Conservation (phyloP, 1,140 invertebrate species). For the Megalonaias nervosa region DNA sequence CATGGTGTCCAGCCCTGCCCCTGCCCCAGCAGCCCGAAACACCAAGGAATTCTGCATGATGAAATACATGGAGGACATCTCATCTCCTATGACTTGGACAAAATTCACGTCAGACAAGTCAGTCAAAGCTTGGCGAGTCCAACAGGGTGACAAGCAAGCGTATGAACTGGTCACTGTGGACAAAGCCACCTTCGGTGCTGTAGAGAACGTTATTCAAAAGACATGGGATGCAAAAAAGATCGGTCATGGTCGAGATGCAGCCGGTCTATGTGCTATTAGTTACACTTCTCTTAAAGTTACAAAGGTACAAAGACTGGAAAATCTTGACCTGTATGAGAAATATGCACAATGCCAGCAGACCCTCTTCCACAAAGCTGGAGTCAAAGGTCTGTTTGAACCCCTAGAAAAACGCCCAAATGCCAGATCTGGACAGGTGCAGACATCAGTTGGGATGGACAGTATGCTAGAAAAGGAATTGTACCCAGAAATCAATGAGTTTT, state of each 20-base stretch:
- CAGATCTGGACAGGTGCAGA: not conserved
- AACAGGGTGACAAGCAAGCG: constrained; percentile 2
- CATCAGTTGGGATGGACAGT: not conserved
- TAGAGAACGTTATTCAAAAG: constrained; percentile 22
- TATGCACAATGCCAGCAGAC: constrained; percentile 31
- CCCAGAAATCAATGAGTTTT: constrained; percentile 59
- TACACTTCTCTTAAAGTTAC: constrained; percentile 35
- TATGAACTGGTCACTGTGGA: constrained; percentile 28
- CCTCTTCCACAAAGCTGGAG: constrained; percentile 37
- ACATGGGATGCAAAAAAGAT: constrained; percentile 39
- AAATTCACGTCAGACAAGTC: constrained; percentile 24
- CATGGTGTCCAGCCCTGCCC: constrained; percentile 1
- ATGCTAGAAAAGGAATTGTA: constrained; percentile 32
- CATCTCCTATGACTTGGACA: constrained; percentile 37
- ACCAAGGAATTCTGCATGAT: constrained; percentile 35
- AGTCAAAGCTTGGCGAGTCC: constrained; percentile 33
- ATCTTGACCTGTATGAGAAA: constrained; percentile 38
- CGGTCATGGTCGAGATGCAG: constrained; percentile 43
- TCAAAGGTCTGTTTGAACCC: not conserved
- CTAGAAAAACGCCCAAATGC: constrained; percentile 4
- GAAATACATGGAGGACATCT: constrained; percentile 23
- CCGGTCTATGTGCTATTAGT: constrained; percentile 13
- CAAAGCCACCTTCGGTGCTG: constrained; percentile 5
- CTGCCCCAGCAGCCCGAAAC: not conserved
- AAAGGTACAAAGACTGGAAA: constrained; percentile 45